These are phyloP conservation scores for Paralvinella palmiformis DNA, from an alignment of 1,140 invertebrate species.

Conservation along the genomic window DNA sequence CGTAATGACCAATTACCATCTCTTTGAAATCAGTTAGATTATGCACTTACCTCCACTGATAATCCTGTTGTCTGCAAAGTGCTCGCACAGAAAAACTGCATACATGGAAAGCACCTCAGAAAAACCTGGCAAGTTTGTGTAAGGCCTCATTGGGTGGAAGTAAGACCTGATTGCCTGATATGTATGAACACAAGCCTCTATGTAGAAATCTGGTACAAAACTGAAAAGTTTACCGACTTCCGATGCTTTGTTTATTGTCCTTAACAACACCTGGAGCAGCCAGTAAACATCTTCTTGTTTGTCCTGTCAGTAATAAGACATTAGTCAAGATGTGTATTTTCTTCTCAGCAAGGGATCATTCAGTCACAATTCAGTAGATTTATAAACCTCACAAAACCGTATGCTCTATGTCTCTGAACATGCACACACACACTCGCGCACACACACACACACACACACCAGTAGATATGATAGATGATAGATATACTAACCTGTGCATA, in stretches of 20 bases:
- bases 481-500: slow-evolving; percentile 56
- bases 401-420: too few species aligned
- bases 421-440: too few species aligned
- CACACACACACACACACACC: too few species aligned
- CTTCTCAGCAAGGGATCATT: neutral
- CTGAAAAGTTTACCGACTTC: slow-evolving; percentile 63
- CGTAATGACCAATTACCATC: too few species aligned
- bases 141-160: slow-evolving; percentile 60
- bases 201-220: slow-evolving; percentile 76
- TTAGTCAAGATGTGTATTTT: slow-evolving; percentile 10
- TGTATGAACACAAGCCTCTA: slow-evolving; percentile 67
- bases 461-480: too few species aligned
- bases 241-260: slow-evolving; percentile 58
- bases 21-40: too few species aligned
- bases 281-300: slow-evolving; percentile 59
- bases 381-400: too few species aligned
- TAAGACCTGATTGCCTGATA: slow-evolving; percentile 57
- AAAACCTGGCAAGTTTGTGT: slow-evolving; percentile 56
- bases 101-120: slow-evolving; percentile 48
- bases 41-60: slow-evolving; percentile 61
- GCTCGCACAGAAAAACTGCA: slow-evolving; percentile 66
- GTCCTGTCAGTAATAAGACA: slow-evolving; percentile 36
- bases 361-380: too few species aligned
- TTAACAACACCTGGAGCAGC: slow-evolving; percentile 58
- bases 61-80: slow-evolving; percentile 70